A percentile compares a stretch with the other conserved stretches of the same genome.
These are phyloP conservation scores for Vultur gryphus DNA, from an alignment of 2,797 vertebrate genomes.

Conservation along the genomic window DNA sequence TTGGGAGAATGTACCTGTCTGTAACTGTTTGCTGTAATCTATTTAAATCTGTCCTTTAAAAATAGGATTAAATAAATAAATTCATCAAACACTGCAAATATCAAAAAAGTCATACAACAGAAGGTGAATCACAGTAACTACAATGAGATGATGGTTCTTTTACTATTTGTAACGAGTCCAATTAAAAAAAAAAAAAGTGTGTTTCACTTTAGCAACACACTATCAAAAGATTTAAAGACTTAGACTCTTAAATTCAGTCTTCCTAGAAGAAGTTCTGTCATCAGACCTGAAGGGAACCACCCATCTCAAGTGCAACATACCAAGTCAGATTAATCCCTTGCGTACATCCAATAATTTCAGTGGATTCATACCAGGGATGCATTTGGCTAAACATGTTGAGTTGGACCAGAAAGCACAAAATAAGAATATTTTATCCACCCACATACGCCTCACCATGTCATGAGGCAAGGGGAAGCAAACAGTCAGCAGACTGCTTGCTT, in stretches of 20 bases:
- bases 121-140: background rate
- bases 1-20: background rate
- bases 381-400: background rate
- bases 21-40: background rate
- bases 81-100: background rate
- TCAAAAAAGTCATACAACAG: background rate
- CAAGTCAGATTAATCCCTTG: background rate
- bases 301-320: background rate
- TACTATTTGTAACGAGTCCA: background rate
- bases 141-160: background rate
- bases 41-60: background rate
- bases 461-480: constrained; percentile 28
- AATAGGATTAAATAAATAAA: background rate
- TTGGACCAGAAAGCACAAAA: constrained; percentile 38
- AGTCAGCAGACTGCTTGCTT: constrained; percentile 34
- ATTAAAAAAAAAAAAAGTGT: background rate
- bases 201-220: background rate
- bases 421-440: constrained; percentile 36
- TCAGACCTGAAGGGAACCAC: constrained; percentile 11
- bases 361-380: background rate
- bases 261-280: constrained; percentile 31
- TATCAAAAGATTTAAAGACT: background rate
- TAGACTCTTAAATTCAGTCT: background rate
- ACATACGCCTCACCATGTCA: constrained; percentile 8
- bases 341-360: background rate